These are phyloP conservation scores for Grammatotria lemairii DNA, from an alignment of 2,113 vertebrate genomes.

Conservation along the genomic window DNA sequence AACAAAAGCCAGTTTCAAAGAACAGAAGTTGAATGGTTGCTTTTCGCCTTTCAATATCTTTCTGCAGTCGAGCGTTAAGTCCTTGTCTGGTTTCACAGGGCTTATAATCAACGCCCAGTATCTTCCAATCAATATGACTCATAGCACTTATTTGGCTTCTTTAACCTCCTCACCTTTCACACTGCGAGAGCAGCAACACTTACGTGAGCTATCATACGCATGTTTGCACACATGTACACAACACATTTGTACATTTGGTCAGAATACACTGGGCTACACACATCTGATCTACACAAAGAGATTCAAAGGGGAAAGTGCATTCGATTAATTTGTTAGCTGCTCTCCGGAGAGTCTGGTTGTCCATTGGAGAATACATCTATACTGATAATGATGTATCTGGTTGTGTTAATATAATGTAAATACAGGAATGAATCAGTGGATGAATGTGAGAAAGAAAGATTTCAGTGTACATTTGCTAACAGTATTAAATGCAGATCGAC, in stretches of 20 bases:
- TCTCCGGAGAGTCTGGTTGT: not conserved
- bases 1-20: not conserved
- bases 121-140: slow-evolving; percentile 55
- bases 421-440: not conserved
- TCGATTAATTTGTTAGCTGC: not conserved
- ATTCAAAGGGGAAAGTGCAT: not conserved
- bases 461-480: not conserved
- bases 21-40: not conserved
- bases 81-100: slow-evolving; percentile 37
- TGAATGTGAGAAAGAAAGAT: not conserved
- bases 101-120: slow-evolving; percentile 52
- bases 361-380: not conserved
- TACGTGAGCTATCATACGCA: not conserved
- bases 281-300: not conserved
- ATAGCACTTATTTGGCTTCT: slow-evolving; percentile 50
- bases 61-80: slow-evolving; percentile 35
- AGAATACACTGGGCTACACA: not conserved
- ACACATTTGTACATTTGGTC: not conserved
- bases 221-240: not conserved
- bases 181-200: not conserved
- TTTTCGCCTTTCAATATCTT: slow-evolving; percentile 26
- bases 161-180: slow-evolving; percentile 34
- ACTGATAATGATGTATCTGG: not conserved
- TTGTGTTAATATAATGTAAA: not conserved
- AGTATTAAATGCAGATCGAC: not conserved